Evolutionary conservation across 64 coral and sea anemone species (phyloP), one percentile per base, ranked within the genome.

Genomic region (Platygyra sinensis): DNA sequence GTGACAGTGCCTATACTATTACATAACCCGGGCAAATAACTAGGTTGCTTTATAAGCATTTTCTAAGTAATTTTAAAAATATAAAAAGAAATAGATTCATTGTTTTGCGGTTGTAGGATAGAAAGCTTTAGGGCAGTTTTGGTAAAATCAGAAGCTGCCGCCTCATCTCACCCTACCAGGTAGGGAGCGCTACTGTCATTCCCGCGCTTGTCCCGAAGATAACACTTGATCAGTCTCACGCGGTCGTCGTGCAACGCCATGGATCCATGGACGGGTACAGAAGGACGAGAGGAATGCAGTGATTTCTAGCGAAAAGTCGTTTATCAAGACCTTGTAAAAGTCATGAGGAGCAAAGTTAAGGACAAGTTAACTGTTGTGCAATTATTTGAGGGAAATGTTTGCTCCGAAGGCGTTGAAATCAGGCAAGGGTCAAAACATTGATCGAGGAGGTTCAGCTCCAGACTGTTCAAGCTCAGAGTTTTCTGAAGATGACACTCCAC

Each of bases 401-500:
- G 81, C 81, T 72, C 81, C 81, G 60, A 77, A 77, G 32, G 74
- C 19, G 42, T 32, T 42, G 38, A 85, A 85, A 50, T 83, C 61
- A 4, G 55, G 25, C 76, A 82, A n/a, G 20, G 79, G 29, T 7
- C 87, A 78, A 89, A 65, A 39, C 60, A 38, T 13, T 73, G 77
- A 60, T 30, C 88, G 67, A 16, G 46, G 39, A 46, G 42, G 42
- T 46, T 46, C 7, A 46, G 42, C 42, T 60, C 42, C 62, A 5
- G 57, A 36, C 31, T 55, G 62, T 13, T 80, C 46, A 60, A 73
- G 30, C 62, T 85, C 86, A 14, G 93, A 93, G 28, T 42, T 93
- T 11, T 89, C 78, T 0, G 92, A 93, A 74, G 91, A 94, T 77
- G 92, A 94, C 57, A 89, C 79, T 19, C 78, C 92, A 19, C 61